Evolutionary conservation across 2,113 vertebrate genomes (phyloP).

Genomic region (Zeus faber): DNA sequence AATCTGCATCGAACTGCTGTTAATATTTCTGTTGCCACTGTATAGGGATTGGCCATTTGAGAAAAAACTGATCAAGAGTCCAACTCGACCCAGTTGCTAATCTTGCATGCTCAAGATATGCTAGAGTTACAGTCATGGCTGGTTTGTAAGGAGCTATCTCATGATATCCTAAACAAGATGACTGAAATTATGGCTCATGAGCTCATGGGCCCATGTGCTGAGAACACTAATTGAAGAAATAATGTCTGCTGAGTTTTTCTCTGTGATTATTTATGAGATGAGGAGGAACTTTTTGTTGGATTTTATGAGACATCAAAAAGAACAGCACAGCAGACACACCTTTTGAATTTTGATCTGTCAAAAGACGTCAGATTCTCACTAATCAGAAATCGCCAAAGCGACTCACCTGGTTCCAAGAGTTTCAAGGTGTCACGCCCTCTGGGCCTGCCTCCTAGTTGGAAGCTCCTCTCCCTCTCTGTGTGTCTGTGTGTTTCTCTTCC

Average conservation of each 20-base stretch:
- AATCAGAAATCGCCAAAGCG: no score
- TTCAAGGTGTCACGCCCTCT: no score
- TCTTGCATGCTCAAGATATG: not conserved
- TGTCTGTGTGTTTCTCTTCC: no score
- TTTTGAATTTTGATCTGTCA: no score
- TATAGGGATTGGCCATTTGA: not conserved
- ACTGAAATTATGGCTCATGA: not conserved
- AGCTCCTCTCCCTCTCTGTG: no score
- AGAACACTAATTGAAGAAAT: not conserved
- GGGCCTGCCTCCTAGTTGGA: no score
- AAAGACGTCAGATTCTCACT: no score
- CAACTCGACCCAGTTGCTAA: not conserved
- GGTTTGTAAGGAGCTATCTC: not conserved
- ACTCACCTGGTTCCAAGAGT: no score
- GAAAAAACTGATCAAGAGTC: not conserved
- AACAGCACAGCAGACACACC: no score
- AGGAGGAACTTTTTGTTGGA: no score
- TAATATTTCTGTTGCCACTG: not conserved
- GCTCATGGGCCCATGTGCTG: no score
- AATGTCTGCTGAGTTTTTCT: not conserved
- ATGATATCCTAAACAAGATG: not conserved
- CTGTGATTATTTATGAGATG: not conserved
- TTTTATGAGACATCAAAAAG: no score
- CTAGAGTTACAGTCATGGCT: not conserved
- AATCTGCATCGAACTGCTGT: not conserved